phyloP scores from a whole-genome alignment of 2,888 invertebrate species.

The Lepidochrysops patricia region DNA sequence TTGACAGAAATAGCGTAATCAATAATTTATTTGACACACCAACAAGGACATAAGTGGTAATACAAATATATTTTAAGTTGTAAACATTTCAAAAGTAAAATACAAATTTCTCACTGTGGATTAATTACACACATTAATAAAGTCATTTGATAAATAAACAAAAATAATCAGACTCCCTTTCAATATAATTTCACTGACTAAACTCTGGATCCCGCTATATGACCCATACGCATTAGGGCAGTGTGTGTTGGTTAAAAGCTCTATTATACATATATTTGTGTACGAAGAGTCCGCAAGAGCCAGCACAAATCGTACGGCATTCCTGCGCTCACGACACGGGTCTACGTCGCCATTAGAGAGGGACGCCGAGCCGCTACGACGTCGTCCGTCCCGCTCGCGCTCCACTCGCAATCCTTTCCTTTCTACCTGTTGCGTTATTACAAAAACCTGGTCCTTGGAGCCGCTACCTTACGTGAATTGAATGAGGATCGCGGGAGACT shows the following conservation, averaged over 20 bases:
- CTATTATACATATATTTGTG: conserved; percentile 45
- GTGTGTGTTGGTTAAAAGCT: conserved; percentile 64
- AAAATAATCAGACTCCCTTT: conserved; percentile 72
- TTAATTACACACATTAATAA: not conserved
- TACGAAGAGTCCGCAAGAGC: conserved; percentile 53
- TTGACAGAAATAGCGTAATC: too few species aligned
- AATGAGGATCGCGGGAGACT: conserved; percentile 70
- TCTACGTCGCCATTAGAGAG: conserved; percentile 36
- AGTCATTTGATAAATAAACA: conserved; percentile 37
- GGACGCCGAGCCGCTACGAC: conserved; percentile 39
- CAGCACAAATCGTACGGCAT: conserved; percentile 73
- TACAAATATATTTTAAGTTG: too few species aligned
- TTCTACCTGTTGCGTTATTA: conserved; percentile 74
- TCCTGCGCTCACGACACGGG: conserved; percentile 51
- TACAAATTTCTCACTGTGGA: not conserved
- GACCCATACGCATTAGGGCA: conserved; percentile 74
- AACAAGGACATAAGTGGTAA: too few species aligned
- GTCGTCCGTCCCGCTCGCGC: conserved; percentile 48
- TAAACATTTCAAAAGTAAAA: too few species aligned
- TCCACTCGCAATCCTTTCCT: conserved; percentile 69
- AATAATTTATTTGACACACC: too few species aligned
- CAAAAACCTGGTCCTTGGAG: conserved; percentile 73
- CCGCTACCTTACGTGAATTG: conserved; percentile 74
- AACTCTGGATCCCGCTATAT: conserved; percentile 71
- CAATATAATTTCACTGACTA: conserved; percentile 73